Evolutionary conservation across 2,888 invertebrate genomes (phyloP), one percentile per base, ranked within the genome.

Genomic region (Nomada fabriciana): DNA sequence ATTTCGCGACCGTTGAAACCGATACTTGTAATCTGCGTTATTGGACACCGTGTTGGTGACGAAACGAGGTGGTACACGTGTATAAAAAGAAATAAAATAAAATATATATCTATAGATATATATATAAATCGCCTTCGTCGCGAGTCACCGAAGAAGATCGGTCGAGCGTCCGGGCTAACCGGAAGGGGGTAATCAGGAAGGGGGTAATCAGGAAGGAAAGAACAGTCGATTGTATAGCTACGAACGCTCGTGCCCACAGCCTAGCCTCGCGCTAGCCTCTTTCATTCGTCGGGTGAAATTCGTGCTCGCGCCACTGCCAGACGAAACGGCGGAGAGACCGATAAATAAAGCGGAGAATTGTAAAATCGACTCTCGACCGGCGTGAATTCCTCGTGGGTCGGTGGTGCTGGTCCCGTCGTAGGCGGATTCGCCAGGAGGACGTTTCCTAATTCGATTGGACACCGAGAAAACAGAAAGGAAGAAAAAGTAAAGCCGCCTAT

Each of bases 181-280:
- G 61, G 47, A 29, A 43, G 70, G 15, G n/a, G n/a, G n/a, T n/a
- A n/a, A n/a, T n/a, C n/a, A 18, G 57, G 43, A 76, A 52, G 25
- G 15, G 25, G 47, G 13, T 29, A 61, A 25, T 52, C 36, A 57
- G 42, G 20, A 63, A 13, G 63, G 61, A 18, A 63, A 68, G 59
- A 47, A 68, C 67, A 69, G 79, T 86, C 82, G 80, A 80, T 86
- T 64, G 72, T 65, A 61, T 57, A 74, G 64, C 78, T 84, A 84
- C 84, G 87, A 86, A 77, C 84, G 88, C 88, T 89, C 88, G 89
- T 86, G 89, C 86, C 80, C 76, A 81, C 88, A 86, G 88, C 88
- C 15, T 25, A 47, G 47, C 57, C 25, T 89, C 84, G 84, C 71
- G 79, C 81, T 84, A 89, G 87, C 84, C 83, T 79, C 87, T 78